Evolutionary conservation across 2,888 invertebrate genomes (phyloP), one percentile per base, ranked within the genome.

Genomic region (Trypoxylon attenuatum): DNA sequence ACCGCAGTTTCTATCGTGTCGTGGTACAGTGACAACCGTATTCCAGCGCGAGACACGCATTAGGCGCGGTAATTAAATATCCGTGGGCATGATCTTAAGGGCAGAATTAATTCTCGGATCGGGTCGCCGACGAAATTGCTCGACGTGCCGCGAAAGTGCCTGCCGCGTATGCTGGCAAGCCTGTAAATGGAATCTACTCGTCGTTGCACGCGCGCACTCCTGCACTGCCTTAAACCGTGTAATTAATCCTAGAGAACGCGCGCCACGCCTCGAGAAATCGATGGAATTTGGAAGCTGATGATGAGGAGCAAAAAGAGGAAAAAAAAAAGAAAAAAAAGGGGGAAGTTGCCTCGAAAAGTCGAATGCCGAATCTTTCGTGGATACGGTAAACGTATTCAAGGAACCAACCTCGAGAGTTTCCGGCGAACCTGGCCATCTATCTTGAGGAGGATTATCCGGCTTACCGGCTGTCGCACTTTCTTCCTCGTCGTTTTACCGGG

Each of bases 381-480:
- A n/a, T 41, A 51, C 42, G 49, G 38, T 29, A 43, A 56, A 47
- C 49, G 52, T 16, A 29, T 53, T 39, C 21, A n/a, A 19, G 43
- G 22, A 2, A 8, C n/a, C 25, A 22, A 8, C 23, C 50, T 50
- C 15, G n/a, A 27, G 19, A 51, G 41, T 21, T 19, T 29, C 39
- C 1, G 49, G 54, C 46, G 42, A 51, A 64, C 56, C 46, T 19
- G 41, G 38, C 49, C 64, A 76, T 71, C 57, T 56, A 73, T 76
- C 69, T 76, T 56, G 13, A 18, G 21, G 19, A 19, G 73, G 69
- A 76, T 76, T 69, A 73, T 76, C 73, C 73, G 52, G 71, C 73
- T 69, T 65, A 68, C 39, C 49, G 56, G 38, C 47, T 27, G 19
- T 38, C 27, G 46, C 33, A 45, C 46, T 41, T 46, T 22, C 43